These are phyloP conservation scores for Diuraphis noxia DNA, from an alignment of 1,140 invertebrate species.

Conservation along the genomic window DNA sequence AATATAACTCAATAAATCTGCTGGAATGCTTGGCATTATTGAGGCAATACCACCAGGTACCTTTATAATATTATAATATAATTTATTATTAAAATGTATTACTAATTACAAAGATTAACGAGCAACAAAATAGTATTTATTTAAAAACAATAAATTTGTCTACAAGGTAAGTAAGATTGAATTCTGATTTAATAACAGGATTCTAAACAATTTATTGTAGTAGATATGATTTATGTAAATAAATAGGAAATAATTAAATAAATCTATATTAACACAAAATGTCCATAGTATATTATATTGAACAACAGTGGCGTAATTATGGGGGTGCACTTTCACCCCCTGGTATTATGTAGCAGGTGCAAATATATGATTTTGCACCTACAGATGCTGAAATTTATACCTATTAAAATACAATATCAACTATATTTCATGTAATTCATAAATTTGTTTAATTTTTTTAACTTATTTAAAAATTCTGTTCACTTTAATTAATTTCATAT, in stretches of 20 bases:
- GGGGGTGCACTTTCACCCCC: no score
- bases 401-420: no score
- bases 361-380: no score
- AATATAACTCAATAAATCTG: constrained; percentile 40
- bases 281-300: background rate
- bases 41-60: constrained; percentile 43
- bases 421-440: no score
- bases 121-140: no score
- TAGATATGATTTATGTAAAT: background rate
- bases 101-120: background rate
- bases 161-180: background rate
- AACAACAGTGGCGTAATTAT: no score
- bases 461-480: no score
- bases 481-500: no score
- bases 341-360: no score
- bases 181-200: background rate
- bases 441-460: no score
- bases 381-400: no score
- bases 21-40: constrained; percentile 40
- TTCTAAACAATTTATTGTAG: background rate
- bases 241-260: background rate
- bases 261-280: background rate
- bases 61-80: background rate
- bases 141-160: background rate
- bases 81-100: background rate